Evolutionary conservation across 2,113 vertebrate genomes (phyloP).

Genomic region (Marcusenius ussheri): DNA sequence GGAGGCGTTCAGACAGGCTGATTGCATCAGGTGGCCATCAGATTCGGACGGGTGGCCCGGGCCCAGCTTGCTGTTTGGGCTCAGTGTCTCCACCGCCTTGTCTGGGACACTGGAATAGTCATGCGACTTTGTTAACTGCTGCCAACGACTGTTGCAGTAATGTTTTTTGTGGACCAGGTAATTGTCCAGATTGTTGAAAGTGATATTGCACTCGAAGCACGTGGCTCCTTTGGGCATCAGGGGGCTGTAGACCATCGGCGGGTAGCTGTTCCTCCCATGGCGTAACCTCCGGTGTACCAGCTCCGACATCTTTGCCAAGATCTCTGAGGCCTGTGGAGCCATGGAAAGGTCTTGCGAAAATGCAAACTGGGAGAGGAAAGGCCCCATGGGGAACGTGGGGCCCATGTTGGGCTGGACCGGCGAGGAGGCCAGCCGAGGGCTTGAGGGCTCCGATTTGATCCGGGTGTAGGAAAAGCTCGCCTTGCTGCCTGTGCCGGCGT

Average conservation of each 20-base stretch:
- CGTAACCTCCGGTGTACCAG: slow-evolving; percentile 76
- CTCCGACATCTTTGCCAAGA: slow-evolving; percentile 84
- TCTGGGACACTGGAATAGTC: slow-evolving; percentile 68
- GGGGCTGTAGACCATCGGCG: slow-evolving; percentile 74
- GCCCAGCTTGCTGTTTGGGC: slow-evolving; percentile 60
- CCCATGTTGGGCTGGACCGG: slow-evolving; percentile 73
- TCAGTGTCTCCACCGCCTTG: slow-evolving; percentile 67
- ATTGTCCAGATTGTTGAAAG: slow-evolving; percentile 81
- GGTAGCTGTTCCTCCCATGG: slow-evolving; percentile 72
- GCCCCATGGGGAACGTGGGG: slow-evolving; percentile 73
- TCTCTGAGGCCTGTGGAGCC: slow-evolving; percentile 81
- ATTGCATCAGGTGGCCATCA: slow-evolving; percentile 65
- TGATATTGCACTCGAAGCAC: slow-evolving; percentile 85
- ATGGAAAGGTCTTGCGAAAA: slow-evolving; percentile 77
- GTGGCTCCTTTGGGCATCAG: slow-evolving; percentile 79
- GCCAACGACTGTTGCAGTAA: slow-evolving; percentile 81
- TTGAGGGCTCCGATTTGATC: slow-evolving; percentile 83
- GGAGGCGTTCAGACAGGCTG: slow-evolving; percentile 64
- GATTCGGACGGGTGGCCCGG: slow-evolving; percentile 59
- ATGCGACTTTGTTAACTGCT: slow-evolving; percentile 72
- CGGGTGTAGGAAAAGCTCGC: slow-evolving; percentile 74
- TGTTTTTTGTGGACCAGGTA: slow-evolving; percentile 86
- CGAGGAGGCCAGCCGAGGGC: slow-evolving; percentile 76
- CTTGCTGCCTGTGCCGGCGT: slow-evolving; percentile 55
- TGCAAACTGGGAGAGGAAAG: slow-evolving; percentile 76